Base-by-base conservation (phyloP, 2,888 invertebrate species). In the Scelioninae gen. 1 region DNA sequence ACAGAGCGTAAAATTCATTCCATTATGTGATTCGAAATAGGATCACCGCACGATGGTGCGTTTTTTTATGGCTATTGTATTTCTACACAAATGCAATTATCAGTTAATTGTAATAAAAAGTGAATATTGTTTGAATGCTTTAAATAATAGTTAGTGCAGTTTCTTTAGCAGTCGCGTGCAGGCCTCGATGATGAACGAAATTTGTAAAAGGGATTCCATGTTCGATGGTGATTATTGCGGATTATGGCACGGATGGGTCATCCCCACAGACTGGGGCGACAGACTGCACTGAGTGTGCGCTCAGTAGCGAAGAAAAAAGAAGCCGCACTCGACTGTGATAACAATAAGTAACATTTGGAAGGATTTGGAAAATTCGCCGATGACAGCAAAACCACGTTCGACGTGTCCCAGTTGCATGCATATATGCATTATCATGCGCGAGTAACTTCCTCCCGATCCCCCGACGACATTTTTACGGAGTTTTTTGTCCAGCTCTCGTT, bases 161-260 rank as follows among this genome's bases (percentile, higher is more conserved):
- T 23, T 0, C 15, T 31, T 23, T 53, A 9, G n/a, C 31, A 31
- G 51, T 60, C 65, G 51, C 45, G 32, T 8, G 16, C 38, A 45
- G 16, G 43, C 32, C n/a, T 47, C 32, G 71, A 43, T 58, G 65
- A 65, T 65, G 45, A 71, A 71, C 65, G 65, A 78, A 84, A 84
- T 84, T 83, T 77, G 79, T 84, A 84, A 85, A 85, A 85, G 84
- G 86, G 69, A 85, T 84, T 86, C 63, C 84, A 76, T 85, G 85
- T 85, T 85, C 82, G 71, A 40, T 55, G 75, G 85, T 80, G 86
- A 85, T 85, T 86, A 86, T 85, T 83, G 83, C 78, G 85, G 86
- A 85, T 86, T 85, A 85, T 81, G 63, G 81, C 82, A 75, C 77
- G 81, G 77, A 80, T 75, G 49, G 80, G 75, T 75, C 75, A 74